Percentiles rank a stretch among this genome's conserved stretches.
Conservation (phyloP, 2,888 invertebrate genomes). For the Polyploca ridens region DNA sequence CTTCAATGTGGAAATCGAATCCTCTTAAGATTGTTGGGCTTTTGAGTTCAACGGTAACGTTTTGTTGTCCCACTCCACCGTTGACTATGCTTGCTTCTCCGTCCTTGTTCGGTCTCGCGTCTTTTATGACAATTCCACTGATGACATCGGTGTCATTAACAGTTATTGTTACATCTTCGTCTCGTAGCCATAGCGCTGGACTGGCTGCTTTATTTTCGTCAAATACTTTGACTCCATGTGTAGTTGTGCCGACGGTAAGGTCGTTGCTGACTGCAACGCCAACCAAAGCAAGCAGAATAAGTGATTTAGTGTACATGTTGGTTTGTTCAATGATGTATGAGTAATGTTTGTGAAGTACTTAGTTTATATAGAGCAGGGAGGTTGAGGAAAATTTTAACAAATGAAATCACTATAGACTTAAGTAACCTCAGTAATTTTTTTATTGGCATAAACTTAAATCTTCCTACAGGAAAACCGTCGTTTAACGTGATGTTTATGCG, state of each 20-base stretch:
- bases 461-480: background rate
- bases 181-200: slow-evolving; percentile 68
- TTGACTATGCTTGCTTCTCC: slow-evolving; percentile 66
- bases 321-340: background rate
- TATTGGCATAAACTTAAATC: slow-evolving; percentile 5
- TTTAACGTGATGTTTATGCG: background rate
- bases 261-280: slow-evolving; percentile 57
- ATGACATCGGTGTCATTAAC: slow-evolving; percentile 61
- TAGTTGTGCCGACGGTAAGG: slow-evolving; percentile 47
- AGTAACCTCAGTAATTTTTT: background rate
- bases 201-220: slow-evolving; percentile 63
- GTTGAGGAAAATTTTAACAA: background rate
- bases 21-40: slow-evolving; percentile 73
- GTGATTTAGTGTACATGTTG: slow-evolving; percentile 47
- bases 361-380: slow-evolving; percentile 3
- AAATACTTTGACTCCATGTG: slow-evolving; percentile 57
- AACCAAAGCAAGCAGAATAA: slow-evolving; percentile 45
- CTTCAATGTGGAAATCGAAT: slow-evolving; percentile 65
- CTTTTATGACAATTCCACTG: slow-evolving; percentile 58
- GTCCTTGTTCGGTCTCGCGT: slow-evolving; percentile 67
- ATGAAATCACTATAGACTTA: background rate
- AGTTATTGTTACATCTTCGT: slow-evolving; percentile 57
- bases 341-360: background rate
- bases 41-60: slow-evolving; percentile 68
- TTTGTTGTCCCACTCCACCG: slow-evolving; percentile 67